Evolutionary conservation across 2,888 invertebrate genomes (phyloP), one percentile per base, ranked within the genome.

Genomic region (Carterocephalus palaemon): DNA sequence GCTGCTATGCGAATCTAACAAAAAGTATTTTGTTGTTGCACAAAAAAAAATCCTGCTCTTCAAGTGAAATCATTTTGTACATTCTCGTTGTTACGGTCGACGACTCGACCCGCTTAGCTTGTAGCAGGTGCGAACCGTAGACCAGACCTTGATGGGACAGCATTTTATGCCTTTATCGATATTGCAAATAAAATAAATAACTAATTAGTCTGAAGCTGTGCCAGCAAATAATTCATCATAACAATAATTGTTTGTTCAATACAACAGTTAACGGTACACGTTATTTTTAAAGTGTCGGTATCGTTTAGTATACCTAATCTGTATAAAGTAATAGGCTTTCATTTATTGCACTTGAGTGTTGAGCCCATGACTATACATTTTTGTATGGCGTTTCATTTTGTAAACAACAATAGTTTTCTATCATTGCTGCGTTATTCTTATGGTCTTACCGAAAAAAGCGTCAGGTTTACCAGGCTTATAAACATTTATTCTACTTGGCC

Each of bases 1-100:
- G 84, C 75, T 82, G 70, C 70, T 64, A 64, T 74, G 72, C 74
- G 74, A 78, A 75, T 74, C 66, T 68, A 71, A 75, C 71, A 80
- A 84, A 82, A 80, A 80, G 67, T 60, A 52, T 64, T n/a, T 70
- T 64, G 60, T 62, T 67, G 67, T 63, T 65, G 56, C 51, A 56
- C 55, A 63, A 63, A 79, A 77, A n/a, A 81, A 78, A 79, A 67
- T 74, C 36, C 23, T 15, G 42, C 36, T 36, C 29, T 37, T 29
- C 45, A 37, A 45, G 31, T 58, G 67, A 65, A 67, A 66, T 67
- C 70, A 66, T 72, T 72, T 59, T 59, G 70, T n/a, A n/a, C n/a
- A n/a, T n/a, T n/a, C 67, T 64, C 61, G 69, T 33, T 40, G 40
- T 40, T 32, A 41, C 33, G 42, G 22, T 37, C 24, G 40, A 28